Base-by-base conservation (phyloP, 1,140 invertebrate species). In the Neodiprion lecontei region DNA sequence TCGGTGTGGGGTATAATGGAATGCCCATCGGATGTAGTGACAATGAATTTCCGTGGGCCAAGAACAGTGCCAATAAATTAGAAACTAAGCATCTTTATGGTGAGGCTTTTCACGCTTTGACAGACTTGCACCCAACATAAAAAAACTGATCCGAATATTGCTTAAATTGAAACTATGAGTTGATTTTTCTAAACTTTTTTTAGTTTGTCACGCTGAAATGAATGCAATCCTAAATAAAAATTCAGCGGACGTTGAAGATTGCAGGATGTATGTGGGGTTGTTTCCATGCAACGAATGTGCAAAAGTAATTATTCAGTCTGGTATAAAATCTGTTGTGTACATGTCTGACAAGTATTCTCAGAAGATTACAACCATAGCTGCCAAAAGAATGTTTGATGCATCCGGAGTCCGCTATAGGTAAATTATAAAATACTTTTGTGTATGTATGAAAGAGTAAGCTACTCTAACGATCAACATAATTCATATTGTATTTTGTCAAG, bases 241-340 rank as follows among this genome's bases (percentile, higher is more conserved):
- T 84, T 89, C 90, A 3, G 88, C 91, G 0, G 92, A 95, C 89
- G 86, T 98, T 0, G 92, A 92, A 79, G 91, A 92, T 76, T 97
- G 96, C 81, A 92, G 90, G 1, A 92, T 99, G 1, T 99, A 97
- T 86, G 95, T 96, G 0, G 93, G 91, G 0, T 85, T 97, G 9
- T 99, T 98, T 87, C 97, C 97, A 0, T 99, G 98, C 83, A 98
- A 98, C 84, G 96, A 98, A 87, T 99, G 98, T 91, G 95, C 97
- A 0, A 99, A 99, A 89, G 88, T 98, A 4, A 97, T 99, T n/a
- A 97, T 99, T 82, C 98, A 99, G 84, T 93, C 96, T n/a, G 95
- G 96, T 5, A 97, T 99, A 12, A 93, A 89, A 75, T 89, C 93
- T 83, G 89, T 97, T 5, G 86, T 96, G 11, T 99, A 96, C 84